Conservation (phyloP, 2,888 invertebrate genomes). For the Ptychoptera contaminata region DNA sequence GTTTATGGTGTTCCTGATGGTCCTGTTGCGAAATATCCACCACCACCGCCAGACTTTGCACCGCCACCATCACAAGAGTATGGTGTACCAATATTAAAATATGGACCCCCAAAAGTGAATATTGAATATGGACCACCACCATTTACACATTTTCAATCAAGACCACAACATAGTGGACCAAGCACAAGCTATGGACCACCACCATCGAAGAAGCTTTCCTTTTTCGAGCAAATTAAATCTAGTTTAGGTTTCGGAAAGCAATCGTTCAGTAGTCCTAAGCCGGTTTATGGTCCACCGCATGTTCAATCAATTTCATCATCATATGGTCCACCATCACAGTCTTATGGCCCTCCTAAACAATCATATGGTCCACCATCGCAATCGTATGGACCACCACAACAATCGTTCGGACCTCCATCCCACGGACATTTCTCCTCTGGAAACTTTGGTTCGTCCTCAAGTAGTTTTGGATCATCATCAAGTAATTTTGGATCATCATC, state of each 20-base stretch:
- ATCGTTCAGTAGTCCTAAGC: constrained; percentile 14
- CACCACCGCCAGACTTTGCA: constrained; percentile 32
- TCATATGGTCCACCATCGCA: constrained; percentile 15
- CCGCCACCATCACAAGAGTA: constrained; percentile 28
- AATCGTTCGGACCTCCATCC: constrained; percentile 20
- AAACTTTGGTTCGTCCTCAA: constrained; percentile 14
- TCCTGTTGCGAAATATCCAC: constrained; percentile 29
- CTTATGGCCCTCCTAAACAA: constrained; percentile 22
- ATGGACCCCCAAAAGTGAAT: constrained; percentile 34
- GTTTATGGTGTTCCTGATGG: constrained; percentile 40
- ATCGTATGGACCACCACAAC: constrained; percentile 23
- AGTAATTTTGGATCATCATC: background rate
- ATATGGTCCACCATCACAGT: constrained; percentile 27
- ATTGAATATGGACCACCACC: constrained; percentile 24
- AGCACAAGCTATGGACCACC: constrained; percentile 3
- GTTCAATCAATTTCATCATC: constrained; percentile 21
- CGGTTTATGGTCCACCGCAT: constrained; percentile 30
- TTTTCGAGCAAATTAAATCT: constrained; percentile 27
- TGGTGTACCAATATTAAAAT: constrained; percentile 27
- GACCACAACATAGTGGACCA: background rate
- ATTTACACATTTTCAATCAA: background rate
- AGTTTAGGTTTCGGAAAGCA: constrained; percentile 22
- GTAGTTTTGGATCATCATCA: background rate
- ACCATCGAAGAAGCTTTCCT: constrained; percentile 7
- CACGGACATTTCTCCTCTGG: constrained; percentile 13